Base-by-base conservation (phyloP, 1,140 invertebrate species). In the Panagrolaimus sp. region DNA sequence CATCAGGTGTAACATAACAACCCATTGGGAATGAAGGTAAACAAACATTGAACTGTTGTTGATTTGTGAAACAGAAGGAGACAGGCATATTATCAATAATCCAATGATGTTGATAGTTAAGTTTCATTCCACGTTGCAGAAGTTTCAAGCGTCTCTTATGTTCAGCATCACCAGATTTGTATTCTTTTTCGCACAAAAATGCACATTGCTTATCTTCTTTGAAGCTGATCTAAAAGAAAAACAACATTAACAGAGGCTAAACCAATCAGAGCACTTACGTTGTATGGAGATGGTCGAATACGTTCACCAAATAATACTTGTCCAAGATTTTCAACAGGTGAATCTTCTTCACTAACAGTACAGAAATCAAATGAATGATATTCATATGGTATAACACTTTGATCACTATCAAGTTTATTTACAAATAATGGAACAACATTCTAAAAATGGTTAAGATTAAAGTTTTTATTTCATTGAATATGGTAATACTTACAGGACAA, bases 91-190 rank as follows among this genome's bases (percentile, higher is more conserved):
- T 98, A 85, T 98, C 90, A 71, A 88, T 76, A 58, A 88, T 87
- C 94, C 94, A 98, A 85, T 98, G 94, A 85, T 98, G 95, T 78
- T 97, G 91, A 86, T 98, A 98, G 84, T 96, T 96, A n/a, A 95
- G 86, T 74, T 89, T 89, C 85, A 98, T 96, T 72, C 92, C 94
- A 85, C 91, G 91, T 82, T 91, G 91, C 64, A 98, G 85, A 9
- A 90, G 87, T 67, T 89, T 89, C 66, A 98, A 84, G 73, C 89
- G 90, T 62, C 89, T 87, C 45, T 88, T 87, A 58, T 88, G 87
- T 1, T 88, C 87, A 52, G 87, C 83, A 71, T 89, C 86, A 7
- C 87, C 87, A 3, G 86, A 87, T 45, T 86, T 85, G 81, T 97
- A 96, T 0, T 79, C 85, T 81, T 90, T 93, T 2, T 81, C 82